Conservation (phyloP, 30 jellyfish, hydroid and myxozoan genomes). For the Cassiopea xamachana region DNA sequence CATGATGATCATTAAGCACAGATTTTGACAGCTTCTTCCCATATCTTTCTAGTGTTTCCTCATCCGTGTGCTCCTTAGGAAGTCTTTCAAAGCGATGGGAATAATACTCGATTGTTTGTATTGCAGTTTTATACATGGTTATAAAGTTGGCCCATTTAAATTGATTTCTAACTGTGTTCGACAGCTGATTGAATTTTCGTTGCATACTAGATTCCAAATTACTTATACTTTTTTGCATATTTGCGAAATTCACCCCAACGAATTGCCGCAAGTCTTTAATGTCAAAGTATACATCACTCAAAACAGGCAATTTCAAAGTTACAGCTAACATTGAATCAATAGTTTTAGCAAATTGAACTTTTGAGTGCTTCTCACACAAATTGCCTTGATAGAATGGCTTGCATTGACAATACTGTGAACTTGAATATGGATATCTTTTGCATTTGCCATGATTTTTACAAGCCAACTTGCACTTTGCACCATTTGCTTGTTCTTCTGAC, state of each 20-base stretch:
- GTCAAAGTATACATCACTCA: slow-evolving; percentile 42
- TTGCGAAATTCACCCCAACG: slow-evolving; percentile 19
- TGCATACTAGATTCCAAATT: slow-evolving; percentile 28
- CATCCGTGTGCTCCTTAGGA: background rate
- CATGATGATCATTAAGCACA: slow-evolving; percentile 1
- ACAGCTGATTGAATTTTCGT: slow-evolving; percentile 3
- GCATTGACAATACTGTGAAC: slow-evolving; percentile 44
- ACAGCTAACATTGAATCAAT: slow-evolving; percentile 32
- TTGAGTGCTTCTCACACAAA: slow-evolving; percentile 3
- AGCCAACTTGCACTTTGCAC: background rate
- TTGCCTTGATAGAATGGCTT: slow-evolving; percentile 50
- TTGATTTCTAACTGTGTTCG: background rate
- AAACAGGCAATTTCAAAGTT: slow-evolving; percentile 31
- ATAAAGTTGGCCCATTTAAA: slow-evolving; percentile 34
- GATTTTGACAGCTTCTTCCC: slow-evolving; percentile 40
- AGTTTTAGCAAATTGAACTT: slow-evolving; percentile 28
- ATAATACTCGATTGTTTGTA: slow-evolving; percentile 7
- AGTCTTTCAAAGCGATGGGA: slow-evolving; percentile 17
- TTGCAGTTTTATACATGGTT: background rate
- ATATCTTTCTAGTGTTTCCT: background rate
- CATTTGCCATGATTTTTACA: slow-evolving; percentile 37
- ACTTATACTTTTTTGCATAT: slow-evolving; percentile 23
- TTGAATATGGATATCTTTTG: slow-evolving; percentile 22
- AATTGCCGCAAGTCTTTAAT: slow-evolving; percentile 41
- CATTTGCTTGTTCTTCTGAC: slow-evolving; percentile 6